These are phyloP conservation scores for Xestia rhomboidea DNA, from an alignment of 2,888 invertebrate genomes.

Conservation along the genomic window DNA sequence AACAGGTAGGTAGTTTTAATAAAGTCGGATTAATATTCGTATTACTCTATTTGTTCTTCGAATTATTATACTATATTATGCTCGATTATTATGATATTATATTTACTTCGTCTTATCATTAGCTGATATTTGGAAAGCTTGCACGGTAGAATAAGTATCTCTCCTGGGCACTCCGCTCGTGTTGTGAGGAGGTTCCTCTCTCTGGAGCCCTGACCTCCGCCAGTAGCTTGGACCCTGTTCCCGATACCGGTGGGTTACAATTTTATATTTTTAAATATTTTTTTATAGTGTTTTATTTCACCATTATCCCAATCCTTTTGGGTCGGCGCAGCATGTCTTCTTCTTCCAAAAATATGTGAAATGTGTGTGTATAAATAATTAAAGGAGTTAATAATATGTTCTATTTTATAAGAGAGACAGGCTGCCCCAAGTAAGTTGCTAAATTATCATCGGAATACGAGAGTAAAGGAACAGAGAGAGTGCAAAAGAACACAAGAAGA, in stretches of 20 bases:
- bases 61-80: too few species aligned
- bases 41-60: neutral
- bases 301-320: neutral
- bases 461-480: neutral
- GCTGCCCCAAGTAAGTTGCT: neutral
- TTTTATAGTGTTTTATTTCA: neutral
- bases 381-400: neutral
- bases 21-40: neutral
- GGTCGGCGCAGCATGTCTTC: neutral
- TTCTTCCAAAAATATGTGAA: neutral
- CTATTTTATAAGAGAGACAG: neutral
- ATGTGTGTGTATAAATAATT: neutral
- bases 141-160: neutral
- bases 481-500: neutral
- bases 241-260: neutral
- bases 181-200: neutral
- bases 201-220: neutral
- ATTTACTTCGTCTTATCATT: neutral
- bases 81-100: neutral
- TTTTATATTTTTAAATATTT: too few species aligned
- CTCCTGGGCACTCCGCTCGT: neutral
- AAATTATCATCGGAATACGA: neutral
- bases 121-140: neutral
- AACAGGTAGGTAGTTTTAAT: conserved; percentile 2
- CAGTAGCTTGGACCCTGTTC: neutral